Base-by-base conservation (phyloP, 2,888 invertebrate species). In the Drepana falcataria region DNA sequence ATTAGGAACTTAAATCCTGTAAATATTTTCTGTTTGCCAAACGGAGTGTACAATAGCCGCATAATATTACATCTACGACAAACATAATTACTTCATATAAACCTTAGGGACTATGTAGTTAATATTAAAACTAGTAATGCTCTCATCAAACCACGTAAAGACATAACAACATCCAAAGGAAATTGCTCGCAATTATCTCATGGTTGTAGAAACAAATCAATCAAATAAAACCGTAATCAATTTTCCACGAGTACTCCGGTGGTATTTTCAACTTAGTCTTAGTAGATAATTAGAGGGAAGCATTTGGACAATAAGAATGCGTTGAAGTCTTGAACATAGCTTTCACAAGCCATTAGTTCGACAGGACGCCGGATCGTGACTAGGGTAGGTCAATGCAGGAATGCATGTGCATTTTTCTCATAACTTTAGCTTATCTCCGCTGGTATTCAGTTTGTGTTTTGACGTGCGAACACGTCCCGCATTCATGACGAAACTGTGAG, bases 321-420 rank as follows among this genome's bases (percentile, higher is more conserved):
- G 71, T 63, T 60, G 65, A 57, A 61, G 70, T 68, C 80, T 87
- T 88, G 86, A 44, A 77, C 87, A 85, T 79, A 80, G 75, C 84
- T 87, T 87, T 88, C 87, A 77, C 87, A 75, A 77, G 59, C 73
- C 79, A 87, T 85, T 85, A 81, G 75, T 64, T 68, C 60, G 65
- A 60, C 70, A 84, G 85, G 85, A 84, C 79, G 79, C 63, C 63
- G 56, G 61, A 52, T 69, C 64, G 65, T 64, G 69, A 64, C 53
- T 66, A 75, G 71, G 77, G 71, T 53, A 71, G 68, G 35, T 59
- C 54, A 53, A 47, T 49, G 44, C 37, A 41, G 21, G 40, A 37
- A 60, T 59, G 53, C 55, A 59, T 48, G 49, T 53, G 54, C 51
- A 54, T 55, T 55, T 56, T 44, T 34, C 37, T 34, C 41, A 49